Evolutionary conservation across 2,113 vertebrate genomes (phyloP).

Genomic region (Crotalus horridus): DNA sequence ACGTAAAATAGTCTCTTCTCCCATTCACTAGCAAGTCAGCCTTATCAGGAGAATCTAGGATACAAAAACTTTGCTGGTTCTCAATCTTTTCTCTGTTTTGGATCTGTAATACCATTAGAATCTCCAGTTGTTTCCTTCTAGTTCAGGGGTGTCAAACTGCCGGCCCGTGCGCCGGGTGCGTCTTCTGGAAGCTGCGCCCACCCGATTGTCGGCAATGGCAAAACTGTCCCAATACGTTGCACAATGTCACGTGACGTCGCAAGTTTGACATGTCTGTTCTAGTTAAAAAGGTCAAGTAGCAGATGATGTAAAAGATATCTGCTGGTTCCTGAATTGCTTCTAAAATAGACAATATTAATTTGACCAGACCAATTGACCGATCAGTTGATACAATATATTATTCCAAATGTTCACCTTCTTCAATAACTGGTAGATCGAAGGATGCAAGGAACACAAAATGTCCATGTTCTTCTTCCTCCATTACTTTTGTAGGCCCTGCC

Average conservation of each 20-base stretch:
- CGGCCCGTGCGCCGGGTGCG: no score
- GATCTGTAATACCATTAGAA: neutral
- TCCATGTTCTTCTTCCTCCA: neutral
- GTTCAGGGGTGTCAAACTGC: neutral
- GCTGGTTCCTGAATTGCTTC: neutral
- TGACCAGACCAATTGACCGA: neutral
- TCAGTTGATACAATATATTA: neutral
- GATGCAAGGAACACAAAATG: neutral
- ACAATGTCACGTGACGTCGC: no score
- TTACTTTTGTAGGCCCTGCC: neutral
- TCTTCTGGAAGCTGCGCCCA: no score
- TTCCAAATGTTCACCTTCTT: neutral
- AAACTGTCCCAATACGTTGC: no score
- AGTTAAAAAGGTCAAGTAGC: neutral
- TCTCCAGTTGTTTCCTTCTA: neutral
- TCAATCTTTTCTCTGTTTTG: neutral
- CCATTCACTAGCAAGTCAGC: slow-evolving; percentile 12
- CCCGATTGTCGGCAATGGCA: no score
- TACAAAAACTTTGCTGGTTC: neutral
- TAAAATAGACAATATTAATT: neutral
- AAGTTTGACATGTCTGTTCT: no score
- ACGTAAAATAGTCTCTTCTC: slow-evolving; percentile 13
- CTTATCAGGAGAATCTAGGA: neutral
- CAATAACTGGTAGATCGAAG: neutral
- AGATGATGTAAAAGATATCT: neutral